These are phyloP conservation scores for Rhopalosiphum maidis DNA, from an alignment of 1,140 invertebrate genomes.

Conservation along the genomic window DNA sequence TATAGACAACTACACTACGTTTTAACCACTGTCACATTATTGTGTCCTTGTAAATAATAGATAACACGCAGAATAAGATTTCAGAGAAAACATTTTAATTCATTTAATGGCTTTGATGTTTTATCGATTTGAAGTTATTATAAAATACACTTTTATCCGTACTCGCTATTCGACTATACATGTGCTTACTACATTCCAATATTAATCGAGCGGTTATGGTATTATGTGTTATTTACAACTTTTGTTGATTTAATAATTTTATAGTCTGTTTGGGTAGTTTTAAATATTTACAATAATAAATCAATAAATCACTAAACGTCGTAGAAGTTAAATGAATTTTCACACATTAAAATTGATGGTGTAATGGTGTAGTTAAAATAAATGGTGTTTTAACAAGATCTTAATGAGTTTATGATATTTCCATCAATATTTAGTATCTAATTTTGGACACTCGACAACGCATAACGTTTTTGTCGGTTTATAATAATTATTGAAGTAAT, in stretches of 20 bases:
- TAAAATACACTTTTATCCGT: not conserved
- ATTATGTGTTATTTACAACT: not conserved
- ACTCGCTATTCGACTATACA: not conserved
- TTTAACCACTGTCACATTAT: not conserved
- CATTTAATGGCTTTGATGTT: not conserved
- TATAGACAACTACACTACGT: not conserved
- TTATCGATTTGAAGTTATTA: not conserved
- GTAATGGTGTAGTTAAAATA: not conserved
- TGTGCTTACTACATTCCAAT: not conserved
- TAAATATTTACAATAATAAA: not conserved
- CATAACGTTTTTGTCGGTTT: not conserved
- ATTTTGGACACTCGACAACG: not conserved
- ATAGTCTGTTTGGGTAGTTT: not conserved
- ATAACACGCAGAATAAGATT: not conserved
- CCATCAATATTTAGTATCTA: not conserved
- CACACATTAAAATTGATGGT: not conserved
- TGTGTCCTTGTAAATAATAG: not conserved
- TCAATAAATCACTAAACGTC: not conserved
- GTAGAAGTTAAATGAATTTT: not conserved
- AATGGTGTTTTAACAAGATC: not conserved
- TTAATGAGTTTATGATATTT: constrained; percentile 20
- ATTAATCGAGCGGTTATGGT: not conserved
- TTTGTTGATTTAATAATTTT: not conserved
- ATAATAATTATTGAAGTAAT: not conserved
- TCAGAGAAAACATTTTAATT: not conserved